Conservation (phyloP, 2,888 invertebrate genomes). For the Beris chalybata region DNA sequence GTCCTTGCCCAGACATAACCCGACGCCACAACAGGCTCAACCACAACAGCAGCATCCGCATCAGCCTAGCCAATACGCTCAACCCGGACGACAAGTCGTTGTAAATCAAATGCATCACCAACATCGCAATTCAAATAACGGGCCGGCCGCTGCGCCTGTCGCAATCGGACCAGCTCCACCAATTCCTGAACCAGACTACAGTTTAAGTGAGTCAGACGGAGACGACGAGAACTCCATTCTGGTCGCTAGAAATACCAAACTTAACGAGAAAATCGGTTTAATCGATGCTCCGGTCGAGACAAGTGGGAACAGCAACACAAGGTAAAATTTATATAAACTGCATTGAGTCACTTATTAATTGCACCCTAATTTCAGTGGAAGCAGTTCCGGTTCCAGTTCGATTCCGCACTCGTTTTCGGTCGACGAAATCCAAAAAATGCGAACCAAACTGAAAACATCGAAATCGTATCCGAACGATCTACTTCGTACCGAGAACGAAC, state of each 20-base stretch:
- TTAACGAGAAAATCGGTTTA: constrained; percentile 60
- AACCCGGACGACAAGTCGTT: constrained; percentile 48
- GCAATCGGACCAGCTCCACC: constrained; percentile 62
- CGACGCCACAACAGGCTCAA: constrained; percentile 32
- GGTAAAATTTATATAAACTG: constrained; percentile 52
- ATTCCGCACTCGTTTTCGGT: constrained; percentile 85
- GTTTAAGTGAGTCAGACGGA: constrained; percentile 82
- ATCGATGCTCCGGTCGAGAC: constrained; percentile 63
- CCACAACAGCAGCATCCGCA: constrained; percentile 32
- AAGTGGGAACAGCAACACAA: constrained; percentile 75
- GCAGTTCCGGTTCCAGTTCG: constrained; percentile 74
- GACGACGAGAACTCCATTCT: constrained; percentile 62
- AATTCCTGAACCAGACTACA: constrained; percentile 92
- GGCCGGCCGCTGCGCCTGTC: constrained; percentile 43
- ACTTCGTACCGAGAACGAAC: constrained; percentile 58
- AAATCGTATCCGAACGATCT: constrained; percentile 87
- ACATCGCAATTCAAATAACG: constrained; percentile 41
- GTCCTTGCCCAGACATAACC: constrained; percentile 35
- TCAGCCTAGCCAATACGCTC: constrained; percentile 58
- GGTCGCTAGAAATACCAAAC: constrained; percentile 57
- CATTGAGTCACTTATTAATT: too few species aligned
- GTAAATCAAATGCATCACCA: constrained; percentile 40
- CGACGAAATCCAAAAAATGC: constrained; percentile 85
- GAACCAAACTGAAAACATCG: constrained; percentile 81
- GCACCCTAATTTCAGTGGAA: constrained; percentile 60